Base-by-base conservation (phyloP, 2,797 vertebrate species). In the Melanogrammus aeglefinus region DNA sequence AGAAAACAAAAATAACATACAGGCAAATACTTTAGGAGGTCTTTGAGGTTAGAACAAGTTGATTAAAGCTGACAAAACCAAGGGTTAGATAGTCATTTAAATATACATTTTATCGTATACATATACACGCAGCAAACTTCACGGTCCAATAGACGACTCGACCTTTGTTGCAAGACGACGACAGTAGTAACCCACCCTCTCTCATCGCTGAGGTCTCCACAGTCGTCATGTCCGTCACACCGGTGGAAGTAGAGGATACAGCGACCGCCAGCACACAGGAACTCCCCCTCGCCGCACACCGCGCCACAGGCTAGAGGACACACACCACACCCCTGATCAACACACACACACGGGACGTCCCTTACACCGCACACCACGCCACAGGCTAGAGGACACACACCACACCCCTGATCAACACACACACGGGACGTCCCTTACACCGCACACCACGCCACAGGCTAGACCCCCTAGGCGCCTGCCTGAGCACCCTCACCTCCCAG, bases 131-230 rank as follows among this genome's bases (percentile, higher is more conserved):
- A 1, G 51, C n/a, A 6, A 57, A n/a, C 18, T 57, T 6, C 21
- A 57, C 13, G 51, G 21, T n/a, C 51, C 21, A n/a, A 57, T n/a
- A 21, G 51, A 57, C 6, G 51, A 57, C 51, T 51, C 0, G 4
- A 21, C 21, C 51, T 57, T 57, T n/a, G n/a, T 24, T 9, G 57
- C 12, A 27, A 27, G 18, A 31, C 33, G 70, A 31, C 1, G 70
- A 14, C 33, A 71, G 24, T 31, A 18, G 24, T 29, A 75, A 84
- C 86, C 8, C 93, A 98, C 85, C 88, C 93, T 0, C 83, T 89
- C 86, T 99, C 97, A n/a, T 99, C 97, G 0, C 95, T 96, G 73
- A 95, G 90, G 77, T 98, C 96, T 0, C 94, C 96, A 6, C 97
- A 98, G 93, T 98, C 95, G 0, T 97, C 93, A 1, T 89, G 95